Conservation (phyloP, 2,888 invertebrate genomes). For the Apodemia mormo region DNA sequence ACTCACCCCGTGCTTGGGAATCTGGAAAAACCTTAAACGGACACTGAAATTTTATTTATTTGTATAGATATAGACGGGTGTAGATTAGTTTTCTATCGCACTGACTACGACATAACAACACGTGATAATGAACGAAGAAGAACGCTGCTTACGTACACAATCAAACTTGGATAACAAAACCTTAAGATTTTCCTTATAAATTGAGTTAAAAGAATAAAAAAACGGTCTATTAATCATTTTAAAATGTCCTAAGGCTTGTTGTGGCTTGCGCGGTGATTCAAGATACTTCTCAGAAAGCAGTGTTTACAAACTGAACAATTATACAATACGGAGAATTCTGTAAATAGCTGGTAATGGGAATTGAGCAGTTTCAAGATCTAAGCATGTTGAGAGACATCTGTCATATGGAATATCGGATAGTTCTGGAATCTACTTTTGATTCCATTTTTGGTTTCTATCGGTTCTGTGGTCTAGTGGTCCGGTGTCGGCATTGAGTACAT, state of each 20-base stretch:
- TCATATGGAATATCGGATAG: neutral
- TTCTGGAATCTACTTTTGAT: neutral
- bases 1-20: no score
- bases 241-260: slow-evolving; percentile 1
- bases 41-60: no score
- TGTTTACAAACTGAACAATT: slow-evolving; percentile 10
- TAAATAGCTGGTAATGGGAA: neutral
- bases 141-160: no score
- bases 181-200: no score
- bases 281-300: neutral
- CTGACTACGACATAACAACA: no score
- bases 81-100: no score
- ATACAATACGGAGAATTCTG: slow-evolving; percentile 13
- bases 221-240: neutral
- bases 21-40: no score
- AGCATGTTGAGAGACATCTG: neutral
- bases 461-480: no score
- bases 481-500: no score
- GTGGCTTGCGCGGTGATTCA: neutral
- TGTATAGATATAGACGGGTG: no score
- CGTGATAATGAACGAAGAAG: no score
- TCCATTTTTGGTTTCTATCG: neutral
- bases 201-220: neutral
- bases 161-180: no score
- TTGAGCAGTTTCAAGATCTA: slow-evolving; percentile 6